phyloP scores from a whole-genome alignment of 2,113 vertebrate species.

The Caretta caretta region DNA sequence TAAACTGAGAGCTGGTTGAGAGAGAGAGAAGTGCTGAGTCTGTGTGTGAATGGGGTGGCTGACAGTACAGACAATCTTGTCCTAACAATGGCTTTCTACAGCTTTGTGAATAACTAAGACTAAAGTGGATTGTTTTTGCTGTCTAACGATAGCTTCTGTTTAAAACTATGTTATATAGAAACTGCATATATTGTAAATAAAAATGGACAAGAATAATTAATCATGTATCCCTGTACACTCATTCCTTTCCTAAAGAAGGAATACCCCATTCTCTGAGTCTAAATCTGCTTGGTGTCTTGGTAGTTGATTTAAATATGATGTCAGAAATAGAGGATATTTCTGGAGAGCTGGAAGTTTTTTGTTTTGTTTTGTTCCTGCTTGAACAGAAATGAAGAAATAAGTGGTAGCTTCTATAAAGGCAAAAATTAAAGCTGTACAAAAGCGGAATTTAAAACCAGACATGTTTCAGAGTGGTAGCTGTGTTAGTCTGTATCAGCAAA shows the following conservation, averaged over 20 bases:
- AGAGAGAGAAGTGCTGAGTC: not conserved
- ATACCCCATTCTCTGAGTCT: not conserved
- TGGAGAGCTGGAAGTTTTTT: not conserved
- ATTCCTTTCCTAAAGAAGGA: not conserved
- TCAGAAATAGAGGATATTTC: not conserved
- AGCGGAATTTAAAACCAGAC: not conserved
- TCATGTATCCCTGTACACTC: not conserved
- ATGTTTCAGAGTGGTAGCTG: not conserved
- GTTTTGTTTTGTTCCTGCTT: not conserved
- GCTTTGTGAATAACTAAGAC: not conserved
- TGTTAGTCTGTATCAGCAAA: too few relatives aligned
- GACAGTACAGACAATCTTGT: not conserved
- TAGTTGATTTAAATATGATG: not conserved
- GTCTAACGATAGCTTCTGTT: not conserved
- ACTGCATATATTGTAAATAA: not conserved
- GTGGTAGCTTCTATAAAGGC: not conserved
- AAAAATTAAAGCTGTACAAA: not conserved
- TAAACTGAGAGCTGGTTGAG: not conserved
- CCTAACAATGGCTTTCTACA: not conserved
- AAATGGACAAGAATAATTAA: not conserved
- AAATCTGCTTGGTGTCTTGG: not conserved
- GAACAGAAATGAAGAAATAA: not conserved
- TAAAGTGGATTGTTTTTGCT: not conserved
- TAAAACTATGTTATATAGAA: not conserved
- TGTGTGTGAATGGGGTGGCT: not conserved